phyloP scores from a whole-genome alignment of 2,888 invertebrate genomes.

The Nezara viridula region DNA sequence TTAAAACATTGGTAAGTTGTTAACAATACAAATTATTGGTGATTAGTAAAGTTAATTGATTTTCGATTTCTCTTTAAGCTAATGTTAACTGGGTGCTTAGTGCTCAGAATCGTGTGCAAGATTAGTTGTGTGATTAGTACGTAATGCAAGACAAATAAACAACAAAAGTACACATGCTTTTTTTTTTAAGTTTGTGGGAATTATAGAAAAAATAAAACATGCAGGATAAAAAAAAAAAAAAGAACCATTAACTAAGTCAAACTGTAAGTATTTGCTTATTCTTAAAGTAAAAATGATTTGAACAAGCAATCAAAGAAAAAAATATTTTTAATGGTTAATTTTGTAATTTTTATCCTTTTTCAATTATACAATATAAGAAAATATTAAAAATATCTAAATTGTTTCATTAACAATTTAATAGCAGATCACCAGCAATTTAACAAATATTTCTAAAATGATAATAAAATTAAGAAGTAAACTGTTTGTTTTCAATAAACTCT shows the following conservation, averaged over 20 bases:
- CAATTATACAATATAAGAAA: not conserved
- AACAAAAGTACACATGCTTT: constrained; percentile 18
- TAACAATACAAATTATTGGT: not conserved
- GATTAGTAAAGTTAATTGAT: not conserved
- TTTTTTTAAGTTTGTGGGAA: not conserved
- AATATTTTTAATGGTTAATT: not conserved
- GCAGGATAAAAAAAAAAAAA: constrained; percentile 1
- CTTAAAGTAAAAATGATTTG: not conserved
- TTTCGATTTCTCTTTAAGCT: constrained; percentile 49
- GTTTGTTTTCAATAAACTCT: not conserved
- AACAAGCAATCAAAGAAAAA: not conserved
- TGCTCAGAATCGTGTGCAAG: constrained; percentile 60
- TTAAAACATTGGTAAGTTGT: constrained; percentile 1
- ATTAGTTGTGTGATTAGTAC: constrained; percentile 20
- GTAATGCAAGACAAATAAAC: not conserved
- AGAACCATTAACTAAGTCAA: not conserved
- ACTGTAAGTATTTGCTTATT: not conserved
- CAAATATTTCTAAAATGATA: not conserved
- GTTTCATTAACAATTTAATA: not conserved
- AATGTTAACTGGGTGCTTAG: constrained; percentile 62
- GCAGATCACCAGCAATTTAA: constrained; percentile 9
- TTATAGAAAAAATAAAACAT: constrained; percentile 6
- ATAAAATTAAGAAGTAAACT: not conserved
- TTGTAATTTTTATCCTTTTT: constrained; percentile 9
- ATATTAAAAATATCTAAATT: not conserved